Percentiles rank a stretch among this genome's conserved stretches.
phyloP scores from a whole-genome alignment of 1,140 invertebrate species.

The Scaptomyza hsui region DNA sequence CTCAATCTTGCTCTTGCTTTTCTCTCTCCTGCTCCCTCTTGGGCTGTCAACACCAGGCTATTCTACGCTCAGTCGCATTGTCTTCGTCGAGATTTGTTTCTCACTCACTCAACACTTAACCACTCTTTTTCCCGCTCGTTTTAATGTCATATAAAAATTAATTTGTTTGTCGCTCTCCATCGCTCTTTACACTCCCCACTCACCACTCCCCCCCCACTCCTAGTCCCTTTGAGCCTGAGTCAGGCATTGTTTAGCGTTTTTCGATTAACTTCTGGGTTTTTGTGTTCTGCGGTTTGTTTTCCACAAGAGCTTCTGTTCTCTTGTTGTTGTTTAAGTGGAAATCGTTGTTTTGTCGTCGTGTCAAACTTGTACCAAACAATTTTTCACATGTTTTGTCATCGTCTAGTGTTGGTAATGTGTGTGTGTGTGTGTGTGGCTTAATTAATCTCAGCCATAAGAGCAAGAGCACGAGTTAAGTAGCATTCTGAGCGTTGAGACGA shows the following conservation, averaged over 20 bases:
- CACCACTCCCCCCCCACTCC: too few relatives aligned
- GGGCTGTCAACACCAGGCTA: slow-evolving; percentile 57
- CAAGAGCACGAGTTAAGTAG: slow-evolving; percentile 18
- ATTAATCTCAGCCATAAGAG: slow-evolving; percentile 56
- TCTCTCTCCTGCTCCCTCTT: slow-evolving; percentile 16
- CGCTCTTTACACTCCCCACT: slow-evolving; percentile 21
- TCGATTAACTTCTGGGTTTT: slow-evolving; percentile 79
- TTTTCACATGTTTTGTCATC: slow-evolving; percentile 59
- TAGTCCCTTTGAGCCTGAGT: slow-evolving; percentile 11
- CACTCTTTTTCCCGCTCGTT: slow-evolving; percentile 68
- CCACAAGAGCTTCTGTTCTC: slow-evolving; percentile 45
- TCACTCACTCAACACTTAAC: slow-evolving; percentile 76
- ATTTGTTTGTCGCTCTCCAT: slow-evolving; percentile 75
- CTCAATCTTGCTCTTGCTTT: slow-evolving; percentile 34
- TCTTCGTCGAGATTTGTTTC: slow-evolving; percentile 76
- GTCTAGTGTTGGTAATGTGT: slow-evolving; percentile 21
- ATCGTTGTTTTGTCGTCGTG: slow-evolving; percentile 79
- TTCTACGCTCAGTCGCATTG: slow-evolving; percentile 63
- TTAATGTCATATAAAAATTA: slow-evolving; percentile 83
- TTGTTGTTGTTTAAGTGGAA: slow-evolving; percentile 71
- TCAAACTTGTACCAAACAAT: slow-evolving; percentile 72
- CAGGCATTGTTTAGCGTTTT: slow-evolving; percentile 74
- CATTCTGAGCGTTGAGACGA: background rate
- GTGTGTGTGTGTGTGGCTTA: slow-evolving; percentile 40
- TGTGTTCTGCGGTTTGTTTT: slow-evolving; percentile 59